phyloP scores from a whole-genome alignment of 2,113 vertebrate species.

The Crocuta crocuta region DNA sequence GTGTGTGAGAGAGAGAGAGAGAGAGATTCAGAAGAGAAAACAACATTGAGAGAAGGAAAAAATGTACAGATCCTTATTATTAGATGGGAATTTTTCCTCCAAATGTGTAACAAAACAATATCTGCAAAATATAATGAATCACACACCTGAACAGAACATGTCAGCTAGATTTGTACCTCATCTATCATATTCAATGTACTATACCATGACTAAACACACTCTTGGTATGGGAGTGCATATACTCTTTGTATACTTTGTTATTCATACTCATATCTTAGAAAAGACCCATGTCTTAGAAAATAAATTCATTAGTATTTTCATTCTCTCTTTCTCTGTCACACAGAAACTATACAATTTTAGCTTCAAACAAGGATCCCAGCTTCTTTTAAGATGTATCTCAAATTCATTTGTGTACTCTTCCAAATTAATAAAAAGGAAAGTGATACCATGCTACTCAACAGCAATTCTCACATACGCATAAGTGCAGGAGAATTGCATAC shows the following conservation, averaged over 20 bases:
- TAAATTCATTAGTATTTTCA: not conserved
- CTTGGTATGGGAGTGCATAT: not conserved
- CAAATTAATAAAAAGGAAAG: conserved; percentile 31
- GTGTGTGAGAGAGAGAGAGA: too few species aligned
- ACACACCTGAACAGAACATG: not conserved
- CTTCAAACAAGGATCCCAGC: not conserved
- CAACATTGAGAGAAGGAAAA: not conserved
- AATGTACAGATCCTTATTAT: not conserved
- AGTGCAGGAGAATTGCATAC: not conserved
- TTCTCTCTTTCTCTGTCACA: not conserved
- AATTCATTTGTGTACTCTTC: not conserved
- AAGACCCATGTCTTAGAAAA: conserved; percentile 9
- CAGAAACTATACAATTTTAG: not conserved
- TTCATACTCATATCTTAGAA: not conserved
- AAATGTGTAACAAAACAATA: not conserved
- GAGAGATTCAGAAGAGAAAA: not conserved
- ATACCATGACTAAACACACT: not conserved
- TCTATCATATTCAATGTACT: not conserved
- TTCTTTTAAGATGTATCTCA: not conserved
- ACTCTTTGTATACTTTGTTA: not conserved
- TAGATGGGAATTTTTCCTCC: not conserved
- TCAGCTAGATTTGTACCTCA: not conserved
- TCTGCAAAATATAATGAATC: not conserved
- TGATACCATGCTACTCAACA: not conserved
- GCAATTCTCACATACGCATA: not conserved